Evolutionary conservation across 2,888 invertebrate species (phyloP), one percentile per base, ranked within the genome.

Genomic region (Agonopterix subpropinquella): DNA sequence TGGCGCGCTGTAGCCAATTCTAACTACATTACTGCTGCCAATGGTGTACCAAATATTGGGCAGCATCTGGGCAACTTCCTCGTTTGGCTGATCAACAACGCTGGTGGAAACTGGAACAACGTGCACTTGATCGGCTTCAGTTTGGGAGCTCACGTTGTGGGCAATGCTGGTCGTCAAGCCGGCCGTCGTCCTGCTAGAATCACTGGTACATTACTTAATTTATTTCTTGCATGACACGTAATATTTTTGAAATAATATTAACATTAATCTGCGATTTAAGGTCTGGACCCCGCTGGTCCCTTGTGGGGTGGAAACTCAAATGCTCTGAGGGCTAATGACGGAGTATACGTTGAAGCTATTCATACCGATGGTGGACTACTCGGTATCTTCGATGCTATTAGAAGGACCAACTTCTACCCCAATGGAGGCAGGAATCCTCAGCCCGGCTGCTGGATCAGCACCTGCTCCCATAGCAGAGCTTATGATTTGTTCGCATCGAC

Each of bases 331-430:
- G 8, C 52, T 1, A 47, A 81, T 10, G 89, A 89, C 8, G 69
- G 56, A 8, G 41, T 56, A 0, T 68, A 70, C 48, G 68, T 68
- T 0, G 70, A 70, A 47, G 62, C 52, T 43, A 68, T 70, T 11
- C 68, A 70, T 42, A 87, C 89, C 50, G 85, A 70, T 5, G 65
- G 85, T n/a, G 59, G 62, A 62, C 68, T 43, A 70, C 10, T 13
- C 15, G 88, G 58, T 67, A 84, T 61, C 69, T 65, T 69, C 4
- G 62, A 75, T 1, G 68, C 89, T n/a, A n/a, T 9, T 39, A 89
- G 82, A 0, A 75, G 89, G 52, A 87, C 68, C 1, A 90, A 90
- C 64, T 90, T 90, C 64, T 90, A 86, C 79, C 89, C 89, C 4
- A 90, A 90, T 58, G 77, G 80, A 44, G 90, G 90, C 10, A 57